phyloP scores from a whole-genome alignment of 2,113 vertebrate species.

The Lophochroa leadbeateri region DNA sequence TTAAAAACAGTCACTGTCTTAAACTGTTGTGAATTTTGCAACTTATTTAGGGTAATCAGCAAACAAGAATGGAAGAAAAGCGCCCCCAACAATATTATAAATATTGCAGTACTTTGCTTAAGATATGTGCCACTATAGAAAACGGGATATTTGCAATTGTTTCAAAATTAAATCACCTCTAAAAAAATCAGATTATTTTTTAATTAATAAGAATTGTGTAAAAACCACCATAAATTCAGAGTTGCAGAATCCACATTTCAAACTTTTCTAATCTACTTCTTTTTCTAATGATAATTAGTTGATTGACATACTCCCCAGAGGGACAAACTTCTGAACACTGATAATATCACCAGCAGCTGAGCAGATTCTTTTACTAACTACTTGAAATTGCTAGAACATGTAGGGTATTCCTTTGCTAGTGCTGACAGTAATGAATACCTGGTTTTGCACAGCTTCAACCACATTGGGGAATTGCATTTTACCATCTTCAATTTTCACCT shows the following conservation, averaged over 20 bases:
- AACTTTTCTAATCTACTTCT: not conserved
- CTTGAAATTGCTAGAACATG: conserved; percentile 8
- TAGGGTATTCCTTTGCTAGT: conserved; percentile 18
- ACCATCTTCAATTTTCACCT: conserved; percentile 36
- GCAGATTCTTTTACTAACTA: conserved; percentile 9
- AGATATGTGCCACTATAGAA: not conserved
- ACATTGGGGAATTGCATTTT: conserved; percentile 39
- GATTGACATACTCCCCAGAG: conserved; percentile 31
- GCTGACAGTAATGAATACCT: conserved; percentile 46
- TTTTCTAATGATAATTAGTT: conserved; percentile 8
- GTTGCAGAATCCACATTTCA: not conserved
- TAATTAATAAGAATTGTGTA: not conserved
- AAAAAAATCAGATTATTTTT: not conserved
- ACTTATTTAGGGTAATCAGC: not conserved
- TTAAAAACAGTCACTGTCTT: not conserved
- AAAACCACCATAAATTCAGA: not conserved
- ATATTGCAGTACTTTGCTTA: not conserved
- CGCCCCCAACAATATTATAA: not conserved
- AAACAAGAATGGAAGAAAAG: not conserved
- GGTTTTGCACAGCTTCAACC: conserved; percentile 10
- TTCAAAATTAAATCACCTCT: not conserved
- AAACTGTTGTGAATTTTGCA: not conserved
- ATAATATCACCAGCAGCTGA: conserved; percentile 1
- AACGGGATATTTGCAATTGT: not conserved
- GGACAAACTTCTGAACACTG: not conserved